These are phyloP conservation scores for Podarcis muralis DNA, from an alignment of 2,113 vertebrate species.

Conservation along the genomic window DNA sequence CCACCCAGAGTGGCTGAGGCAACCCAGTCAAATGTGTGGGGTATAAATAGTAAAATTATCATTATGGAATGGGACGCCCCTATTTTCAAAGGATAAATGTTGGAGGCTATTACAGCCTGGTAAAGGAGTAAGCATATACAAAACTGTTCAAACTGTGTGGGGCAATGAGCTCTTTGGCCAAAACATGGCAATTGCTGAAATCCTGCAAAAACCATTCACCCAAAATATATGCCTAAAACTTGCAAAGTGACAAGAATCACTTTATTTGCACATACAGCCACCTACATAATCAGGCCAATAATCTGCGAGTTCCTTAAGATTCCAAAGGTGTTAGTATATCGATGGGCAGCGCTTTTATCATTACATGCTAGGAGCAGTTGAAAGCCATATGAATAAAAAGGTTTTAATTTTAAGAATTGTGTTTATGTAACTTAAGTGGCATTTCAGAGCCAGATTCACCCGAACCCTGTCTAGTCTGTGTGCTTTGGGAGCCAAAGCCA, in stretches of 20 bases:
- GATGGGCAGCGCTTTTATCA: not conserved
- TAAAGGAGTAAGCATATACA: not conserved
- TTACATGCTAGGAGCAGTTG: not conserved
- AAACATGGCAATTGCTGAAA: not conserved
- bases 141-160: not conserved
- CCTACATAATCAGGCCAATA: not conserved
- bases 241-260: not conserved
- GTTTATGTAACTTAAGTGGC: conserved; percentile 15
- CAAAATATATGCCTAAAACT: not conserved
- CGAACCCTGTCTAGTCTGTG: not conserved
- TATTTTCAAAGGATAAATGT: too few relatives aligned
- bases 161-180: not conserved
- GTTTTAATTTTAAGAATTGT: not conserved
- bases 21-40: too few relatives aligned
- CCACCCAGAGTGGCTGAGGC: too few relatives aligned
- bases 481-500: not conserved
- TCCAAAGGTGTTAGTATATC: not conserved
- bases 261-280: not conserved
- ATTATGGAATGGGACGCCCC: too few relatives aligned
- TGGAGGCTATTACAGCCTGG: not conserved
- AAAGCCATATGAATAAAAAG: not conserved
- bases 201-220: not conserved
- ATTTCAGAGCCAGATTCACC: not conserved
- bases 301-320: not conserved
- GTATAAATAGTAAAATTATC: too few relatives aligned